These are phyloP conservation scores for Haliaeetus leucogaster DNA, from an alignment of 2,113 vertebrate species.

Conservation along the genomic window DNA sequence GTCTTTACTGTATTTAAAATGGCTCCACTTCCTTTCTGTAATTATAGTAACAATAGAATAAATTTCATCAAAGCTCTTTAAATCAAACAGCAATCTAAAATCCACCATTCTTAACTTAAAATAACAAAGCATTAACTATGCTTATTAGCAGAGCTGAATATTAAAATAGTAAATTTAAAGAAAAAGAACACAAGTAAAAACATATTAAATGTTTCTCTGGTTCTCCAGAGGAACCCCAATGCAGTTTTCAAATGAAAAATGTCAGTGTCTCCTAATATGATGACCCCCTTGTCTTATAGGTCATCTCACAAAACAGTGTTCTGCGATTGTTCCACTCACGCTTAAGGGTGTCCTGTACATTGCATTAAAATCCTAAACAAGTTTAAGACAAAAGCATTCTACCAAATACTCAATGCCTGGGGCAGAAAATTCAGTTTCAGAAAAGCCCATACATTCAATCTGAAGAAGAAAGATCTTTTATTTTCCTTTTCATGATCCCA, in stretches of 20 bases:
- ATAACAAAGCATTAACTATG: not conserved
- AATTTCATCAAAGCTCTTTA: conserved; percentile 13
- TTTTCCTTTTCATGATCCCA: not conserved
- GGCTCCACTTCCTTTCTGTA: conserved; percentile 96
- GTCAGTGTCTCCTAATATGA: not conserved
- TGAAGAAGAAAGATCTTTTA: not conserved
- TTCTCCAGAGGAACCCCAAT: not conserved
- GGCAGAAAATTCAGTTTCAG: not conserved
- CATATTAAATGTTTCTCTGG: not conserved
- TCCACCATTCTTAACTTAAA: conserved; percentile 27
- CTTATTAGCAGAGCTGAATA: not conserved
- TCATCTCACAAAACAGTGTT: not conserved
- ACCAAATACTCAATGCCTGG: not conserved
- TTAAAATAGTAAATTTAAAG: not conserved
- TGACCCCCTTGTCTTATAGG: not conserved
- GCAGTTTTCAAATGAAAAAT: not conserved
- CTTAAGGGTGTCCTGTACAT: not conserved
- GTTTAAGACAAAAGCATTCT: not conserved
- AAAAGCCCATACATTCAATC: not conserved
- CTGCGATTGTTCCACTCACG: not conserved
- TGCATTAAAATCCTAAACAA: not conserved
- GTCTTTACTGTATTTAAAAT: conserved; percentile 97
- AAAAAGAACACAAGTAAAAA: not conserved
- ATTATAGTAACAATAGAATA: conserved; percentile 54
- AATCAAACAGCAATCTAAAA: conserved; percentile 46